Conservation (phyloP, 2,113 vertebrate species). For the Pseudorhombus dupliciocellatus region DNA sequence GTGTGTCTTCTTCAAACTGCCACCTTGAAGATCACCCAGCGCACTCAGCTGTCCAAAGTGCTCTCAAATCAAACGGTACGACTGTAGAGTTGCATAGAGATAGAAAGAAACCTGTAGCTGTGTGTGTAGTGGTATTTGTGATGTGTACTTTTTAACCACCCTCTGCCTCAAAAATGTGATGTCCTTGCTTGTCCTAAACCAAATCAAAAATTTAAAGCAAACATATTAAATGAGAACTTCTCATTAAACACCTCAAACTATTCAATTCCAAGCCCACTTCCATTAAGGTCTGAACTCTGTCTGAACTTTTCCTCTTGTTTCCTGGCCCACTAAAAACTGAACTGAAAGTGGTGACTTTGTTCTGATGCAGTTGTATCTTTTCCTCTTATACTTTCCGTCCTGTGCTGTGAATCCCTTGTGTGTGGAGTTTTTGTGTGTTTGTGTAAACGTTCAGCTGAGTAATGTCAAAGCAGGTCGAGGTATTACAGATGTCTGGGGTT, state of each 20-base stretch:
- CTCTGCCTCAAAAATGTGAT: too few species aligned
- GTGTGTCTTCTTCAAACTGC: conserved; percentile 51
- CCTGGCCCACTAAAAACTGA: too few species aligned
- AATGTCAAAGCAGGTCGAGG: conserved; percentile 27
- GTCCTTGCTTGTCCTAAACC: too few species aligned
- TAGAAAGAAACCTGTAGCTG: conserved; percentile 16
- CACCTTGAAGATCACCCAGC: conserved; percentile 64
- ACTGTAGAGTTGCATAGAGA: conserved; percentile 12
- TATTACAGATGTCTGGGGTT: background rate
- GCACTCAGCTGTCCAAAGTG: conserved; percentile 67
- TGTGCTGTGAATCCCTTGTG: background rate
- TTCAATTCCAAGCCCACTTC: too few species aligned
- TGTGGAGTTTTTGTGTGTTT: background rate
- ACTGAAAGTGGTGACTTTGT: background rate
- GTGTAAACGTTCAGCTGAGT: background rate
- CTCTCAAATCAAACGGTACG: conserved; percentile 72
- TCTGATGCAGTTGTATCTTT: background rate
- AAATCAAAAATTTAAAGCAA: too few species aligned
- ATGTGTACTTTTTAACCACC: too few species aligned
- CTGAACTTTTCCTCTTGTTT: too few species aligned
- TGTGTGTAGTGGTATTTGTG: conserved; percentile 17
- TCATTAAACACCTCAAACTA: too few species aligned
- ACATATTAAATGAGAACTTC: too few species aligned
- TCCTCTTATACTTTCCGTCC: too few species aligned
- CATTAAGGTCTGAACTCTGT: too few species aligned